A percentile compares a stretch with the other conserved stretches of the same genome.
These are phyloP conservation scores for Garrulus glandarius DNA, from an alignment of 2,797 vertebrate species.

Conservation along the genomic window DNA sequence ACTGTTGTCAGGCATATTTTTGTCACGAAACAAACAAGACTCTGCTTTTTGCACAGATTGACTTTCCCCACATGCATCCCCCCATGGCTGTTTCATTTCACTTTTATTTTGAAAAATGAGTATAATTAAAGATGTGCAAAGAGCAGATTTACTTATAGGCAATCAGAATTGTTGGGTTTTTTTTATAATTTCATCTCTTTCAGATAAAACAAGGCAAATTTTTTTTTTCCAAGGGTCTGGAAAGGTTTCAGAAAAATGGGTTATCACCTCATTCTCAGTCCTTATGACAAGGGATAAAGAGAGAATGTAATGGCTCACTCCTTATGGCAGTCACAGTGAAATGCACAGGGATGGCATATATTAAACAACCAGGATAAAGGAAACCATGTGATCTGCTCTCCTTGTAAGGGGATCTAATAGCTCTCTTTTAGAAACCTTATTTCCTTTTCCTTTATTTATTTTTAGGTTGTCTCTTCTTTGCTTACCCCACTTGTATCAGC, in stretches of 20 bases:
- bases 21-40: not conserved
- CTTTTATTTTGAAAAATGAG: not conserved
- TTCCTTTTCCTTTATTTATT: not conserved
- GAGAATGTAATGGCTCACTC: conserved; percentile 49
- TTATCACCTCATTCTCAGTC: conserved; percentile 1
- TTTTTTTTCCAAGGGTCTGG: not conserved
- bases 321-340: conserved; percentile 42
- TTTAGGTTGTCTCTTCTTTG: not conserved
- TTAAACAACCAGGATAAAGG: conserved; percentile 57
- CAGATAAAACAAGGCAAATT: not conserved
- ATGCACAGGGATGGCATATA: conserved; percentile 21
- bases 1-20: not conserved
- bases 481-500: not conserved
- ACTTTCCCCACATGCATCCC: not conserved
- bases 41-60: not conserved
- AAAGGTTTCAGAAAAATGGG: conserved; percentile 24
- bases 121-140: not conserved
- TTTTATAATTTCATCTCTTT: not conserved
- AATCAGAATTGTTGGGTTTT: not conserved
- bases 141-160: not conserved
- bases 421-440: not conserved
- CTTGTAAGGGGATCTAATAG: conserved; percentile 46
- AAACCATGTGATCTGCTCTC: conserved; percentile 40
- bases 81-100: not conserved
- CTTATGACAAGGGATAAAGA: conserved; percentile 40